phyloP scores from a whole-genome alignment of 2,113 vertebrate genomes.

The Xyliphius kryptos region DNA sequence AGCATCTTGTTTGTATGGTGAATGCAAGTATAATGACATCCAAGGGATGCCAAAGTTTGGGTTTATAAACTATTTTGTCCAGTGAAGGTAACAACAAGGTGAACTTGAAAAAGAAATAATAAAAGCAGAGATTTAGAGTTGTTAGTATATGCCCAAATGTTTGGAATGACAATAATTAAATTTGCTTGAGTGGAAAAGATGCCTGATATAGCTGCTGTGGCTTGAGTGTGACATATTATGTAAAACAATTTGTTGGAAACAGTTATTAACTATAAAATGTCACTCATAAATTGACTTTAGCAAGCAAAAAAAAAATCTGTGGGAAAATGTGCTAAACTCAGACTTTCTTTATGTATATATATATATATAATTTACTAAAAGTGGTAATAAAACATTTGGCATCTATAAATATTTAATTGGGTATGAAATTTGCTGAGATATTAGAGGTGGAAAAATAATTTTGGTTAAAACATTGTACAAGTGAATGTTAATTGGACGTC shows the following conservation, averaged over 20 bases:
- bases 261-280: conserved; percentile 4
- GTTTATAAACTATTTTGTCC: neutral
- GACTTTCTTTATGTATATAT: conserved; percentile 1
- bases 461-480: conserved; percentile 33
- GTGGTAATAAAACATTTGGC: conserved; percentile 25
- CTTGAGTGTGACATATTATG: conserved; percentile 1
- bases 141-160: neutral
- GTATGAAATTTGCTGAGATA: conserved; percentile 55
- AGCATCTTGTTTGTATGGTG: conserved; percentile 20
- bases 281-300: conserved; percentile 1
- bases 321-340: conserved; percentile 10
- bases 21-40: conserved; percentile 3
- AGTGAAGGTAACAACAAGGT: neutral
- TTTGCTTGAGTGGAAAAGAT: conserved; percentile 6
- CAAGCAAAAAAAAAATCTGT: neutral
- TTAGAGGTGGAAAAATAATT: conserved; percentile 39
- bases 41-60: conserved; percentile 8
- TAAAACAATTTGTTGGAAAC: conserved; percentile 3
- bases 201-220: neutral
- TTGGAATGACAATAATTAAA: neutral
- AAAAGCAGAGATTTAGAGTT: neutral
- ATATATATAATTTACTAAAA: conserved; percentile 16
- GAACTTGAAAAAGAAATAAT: neutral
- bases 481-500: conserved; percentile 42
- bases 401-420: conserved; percentile 56